These are phyloP conservation scores for Trinectes maculatus DNA, from an alignment of 2,113 vertebrate species.

Conservation along the genomic window DNA sequence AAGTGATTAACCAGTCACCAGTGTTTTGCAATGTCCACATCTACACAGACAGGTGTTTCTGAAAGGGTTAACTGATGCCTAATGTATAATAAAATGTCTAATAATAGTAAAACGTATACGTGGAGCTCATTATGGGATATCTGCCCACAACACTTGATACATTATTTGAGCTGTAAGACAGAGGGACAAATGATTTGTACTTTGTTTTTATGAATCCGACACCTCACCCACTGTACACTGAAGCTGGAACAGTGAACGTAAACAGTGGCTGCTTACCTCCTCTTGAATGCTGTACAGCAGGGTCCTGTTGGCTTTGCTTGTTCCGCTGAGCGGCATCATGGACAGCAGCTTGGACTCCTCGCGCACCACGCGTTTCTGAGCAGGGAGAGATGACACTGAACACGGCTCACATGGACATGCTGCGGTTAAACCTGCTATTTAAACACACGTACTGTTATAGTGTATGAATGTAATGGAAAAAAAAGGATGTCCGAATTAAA, in stretches of 20 bases:
- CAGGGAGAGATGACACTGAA: neutral
- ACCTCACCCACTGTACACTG: neutral
- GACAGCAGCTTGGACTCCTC: constrained; percentile 69
- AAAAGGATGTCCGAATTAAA: too few species aligned
- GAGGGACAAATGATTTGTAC: neutral
- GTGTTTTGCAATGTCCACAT: too few species aligned
- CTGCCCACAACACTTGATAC: too few species aligned
- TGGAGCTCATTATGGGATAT: too few species aligned
- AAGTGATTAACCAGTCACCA: too few species aligned
- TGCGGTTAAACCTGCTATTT: neutral
- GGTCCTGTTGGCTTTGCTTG: constrained; percentile 73
- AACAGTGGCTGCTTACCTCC: constrained; percentile 51
- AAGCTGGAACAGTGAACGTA: neutral
- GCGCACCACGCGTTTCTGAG: constrained; percentile 66
- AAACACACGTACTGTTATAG: neutral
- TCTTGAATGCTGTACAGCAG: constrained; percentile 73
- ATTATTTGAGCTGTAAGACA: too few species aligned
- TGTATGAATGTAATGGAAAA: neutral
- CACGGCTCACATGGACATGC: too few species aligned
- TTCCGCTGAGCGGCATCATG: constrained; percentile 72
- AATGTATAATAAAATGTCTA: too few species aligned
- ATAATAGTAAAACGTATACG: too few species aligned
- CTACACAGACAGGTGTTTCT: neutral
- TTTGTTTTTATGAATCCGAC: neutral
- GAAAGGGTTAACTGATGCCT: too few species aligned